phyloP scores from a whole-genome alignment of 2,113 vertebrate species.

The Peucedramus taeniatus region DNA sequence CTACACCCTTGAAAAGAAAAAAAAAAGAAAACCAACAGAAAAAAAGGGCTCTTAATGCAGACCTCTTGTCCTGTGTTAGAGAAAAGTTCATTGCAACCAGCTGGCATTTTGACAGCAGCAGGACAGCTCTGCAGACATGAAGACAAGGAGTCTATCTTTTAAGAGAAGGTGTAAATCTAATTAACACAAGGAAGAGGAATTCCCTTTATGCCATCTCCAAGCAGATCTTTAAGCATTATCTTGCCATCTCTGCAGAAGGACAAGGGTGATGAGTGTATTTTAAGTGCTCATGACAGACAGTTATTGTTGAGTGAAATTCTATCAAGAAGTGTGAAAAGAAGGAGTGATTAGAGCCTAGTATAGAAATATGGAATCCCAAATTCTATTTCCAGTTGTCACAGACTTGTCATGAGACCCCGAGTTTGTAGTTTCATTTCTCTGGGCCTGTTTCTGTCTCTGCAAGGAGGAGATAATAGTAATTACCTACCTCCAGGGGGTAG shows the following conservation, averaged over 20 bases:
- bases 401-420: conserved; percentile 22
- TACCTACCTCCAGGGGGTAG: conserved; percentile 48
- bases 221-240: neutral
- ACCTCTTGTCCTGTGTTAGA: neutral
- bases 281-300: neutral
- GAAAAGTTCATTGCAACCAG: neutral
- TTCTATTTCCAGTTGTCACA: conserved; percentile 48
- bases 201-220: neutral
- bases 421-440: conserved; percentile 20
- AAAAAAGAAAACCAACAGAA: neutral
- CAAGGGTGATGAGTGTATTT: neutral
- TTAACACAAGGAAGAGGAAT: neutral
- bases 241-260: neutral
- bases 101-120: neutral
- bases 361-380: neutral
- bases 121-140: neutral
- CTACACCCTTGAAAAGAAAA: neutral
- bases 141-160: neutral
- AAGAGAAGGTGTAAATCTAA: neutral
- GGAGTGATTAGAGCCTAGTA: conserved; percentile 1
- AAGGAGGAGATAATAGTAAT: conserved; percentile 56
- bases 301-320: neutral
- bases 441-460: conserved; percentile 22
- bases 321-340: neutral
- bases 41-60: neutral